phyloP scores from a whole-genome alignment of 2,888 invertebrate genomes.

The Chloromyia formosa region DNA sequence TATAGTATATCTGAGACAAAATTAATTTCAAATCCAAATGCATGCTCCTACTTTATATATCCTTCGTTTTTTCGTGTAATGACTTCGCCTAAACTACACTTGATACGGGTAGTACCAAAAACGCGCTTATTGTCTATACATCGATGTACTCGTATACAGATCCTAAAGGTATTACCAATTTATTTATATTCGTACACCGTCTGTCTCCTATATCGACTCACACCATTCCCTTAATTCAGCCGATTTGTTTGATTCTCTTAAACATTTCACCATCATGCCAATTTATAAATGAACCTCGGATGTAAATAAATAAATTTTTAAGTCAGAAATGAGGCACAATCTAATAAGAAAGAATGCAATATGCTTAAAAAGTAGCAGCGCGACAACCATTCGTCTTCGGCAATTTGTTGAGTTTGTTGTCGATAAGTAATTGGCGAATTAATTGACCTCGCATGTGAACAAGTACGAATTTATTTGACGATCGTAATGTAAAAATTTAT shows the following conservation, averaged over 20 bases:
- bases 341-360: slow-evolving; percentile 30
- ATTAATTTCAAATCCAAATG: no score
- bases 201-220: no score
- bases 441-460: slow-evolving; percentile 43
- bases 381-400: slow-evolving; percentile 44
- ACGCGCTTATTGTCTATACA: no score
- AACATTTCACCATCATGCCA: slow-evolving; percentile 45
- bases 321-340: slow-evolving; percentile 13
- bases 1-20: no score
- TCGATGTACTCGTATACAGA: no score
- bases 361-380: slow-evolving; percentile 30
- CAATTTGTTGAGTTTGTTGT: slow-evolving; percentile 50
- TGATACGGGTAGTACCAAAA: no score
- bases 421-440: slow-evolving; percentile 50
- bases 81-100: no score
- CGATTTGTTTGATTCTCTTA: slow-evolving; percentile 16
- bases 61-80: no score
- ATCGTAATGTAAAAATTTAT: slow-evolving; percentile 45
- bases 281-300: slow-evolving; percentile 48
- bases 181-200: no score
- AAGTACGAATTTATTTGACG: slow-evolving; percentile 32
- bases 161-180: no score
- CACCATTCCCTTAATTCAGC: slow-evolving; percentile 21
- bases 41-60: no score
- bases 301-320: slow-evolving; percentile 48